These are phyloP conservation scores for Ceyx melanurus DNA, from an alignment of 2,113 vertebrate species.

Conservation along the genomic window DNA sequence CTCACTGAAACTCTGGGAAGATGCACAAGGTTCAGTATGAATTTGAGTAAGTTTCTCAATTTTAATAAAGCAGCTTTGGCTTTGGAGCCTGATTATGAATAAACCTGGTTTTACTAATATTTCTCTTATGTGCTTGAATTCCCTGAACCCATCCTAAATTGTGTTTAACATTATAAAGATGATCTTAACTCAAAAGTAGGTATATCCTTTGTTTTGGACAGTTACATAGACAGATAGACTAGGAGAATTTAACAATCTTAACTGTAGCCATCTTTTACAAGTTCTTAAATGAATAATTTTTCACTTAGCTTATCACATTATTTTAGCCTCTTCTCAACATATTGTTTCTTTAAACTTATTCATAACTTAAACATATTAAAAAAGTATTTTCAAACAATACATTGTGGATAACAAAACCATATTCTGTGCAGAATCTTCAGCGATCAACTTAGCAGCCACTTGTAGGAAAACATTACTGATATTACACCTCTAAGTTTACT, in stretches of 20 bases:
- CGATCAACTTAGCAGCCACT: neutral
- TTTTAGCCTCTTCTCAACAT: neutral
- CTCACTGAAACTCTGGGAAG: neutral
- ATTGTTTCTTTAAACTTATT: neutral
- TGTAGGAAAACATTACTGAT: neutral
- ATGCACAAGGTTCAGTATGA: neutral
- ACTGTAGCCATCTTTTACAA: neutral
- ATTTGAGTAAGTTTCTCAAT: neutral
- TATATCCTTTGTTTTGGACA: neutral
- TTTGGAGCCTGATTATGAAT: neutral
- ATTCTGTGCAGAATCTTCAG: neutral
- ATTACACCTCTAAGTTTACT: neutral
- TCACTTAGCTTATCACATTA: neutral
- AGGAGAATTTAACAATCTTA: neutral
- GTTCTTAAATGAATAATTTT: neutral
- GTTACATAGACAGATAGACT: neutral
- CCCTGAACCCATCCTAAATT: neutral
- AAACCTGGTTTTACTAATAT: neutral
- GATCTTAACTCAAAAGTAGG: neutral
- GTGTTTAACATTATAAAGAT: neutral
- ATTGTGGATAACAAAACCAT: neutral
- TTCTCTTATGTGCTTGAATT: neutral
- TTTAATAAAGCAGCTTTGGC: neutral
- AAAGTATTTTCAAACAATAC: neutral
- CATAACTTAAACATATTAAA: neutral